Percentiles rank a stretch among this genome's conserved stretches.
Evolutionary conservation across 1,140 invertebrate genomes (phyloP).

Genomic region (Schlechtendalia chinensis): DNA sequence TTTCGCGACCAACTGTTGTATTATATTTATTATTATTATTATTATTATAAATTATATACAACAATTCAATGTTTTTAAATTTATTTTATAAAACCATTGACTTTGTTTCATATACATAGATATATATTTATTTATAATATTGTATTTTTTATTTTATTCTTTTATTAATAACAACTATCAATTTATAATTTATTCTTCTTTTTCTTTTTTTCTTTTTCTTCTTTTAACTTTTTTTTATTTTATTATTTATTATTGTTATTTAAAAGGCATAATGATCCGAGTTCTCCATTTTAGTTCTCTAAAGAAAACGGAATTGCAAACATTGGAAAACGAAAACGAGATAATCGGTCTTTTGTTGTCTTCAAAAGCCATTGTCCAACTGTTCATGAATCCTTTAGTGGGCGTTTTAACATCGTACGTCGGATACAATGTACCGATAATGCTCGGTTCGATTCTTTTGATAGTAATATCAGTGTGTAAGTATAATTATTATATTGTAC

Average conservation of each 20-base stretch:
- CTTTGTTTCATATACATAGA: too few relatives aligned
- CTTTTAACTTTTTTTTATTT: too few relatives aligned
- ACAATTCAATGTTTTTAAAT: too few relatives aligned
- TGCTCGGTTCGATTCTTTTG: slow-evolving; percentile 77
- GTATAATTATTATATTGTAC: slow-evolving; percentile 57
- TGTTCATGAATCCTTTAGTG: slow-evolving; percentile 78
- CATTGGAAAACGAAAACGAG: slow-evolving; percentile 58
- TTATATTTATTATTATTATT: background rate
- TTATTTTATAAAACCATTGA: too few relatives aligned
- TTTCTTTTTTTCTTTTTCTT: too few relatives aligned
- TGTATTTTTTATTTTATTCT: too few relatives aligned
- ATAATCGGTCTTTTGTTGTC: slow-evolving; percentile 78
- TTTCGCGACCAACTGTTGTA: background rate
- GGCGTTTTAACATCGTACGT: slow-evolving; percentile 67
- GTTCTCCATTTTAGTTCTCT: slow-evolving; percentile 18
- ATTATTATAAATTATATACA: too few relatives aligned
- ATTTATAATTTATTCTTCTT: too few relatives aligned
- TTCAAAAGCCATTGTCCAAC: slow-evolving; percentile 83
- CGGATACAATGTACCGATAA: slow-evolving; percentile 79
- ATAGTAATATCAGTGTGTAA: slow-evolving; percentile 77
- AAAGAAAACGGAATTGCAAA: slow-evolving; percentile 48
- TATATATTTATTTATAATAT: too few relatives aligned
- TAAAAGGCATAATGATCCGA: background rate
- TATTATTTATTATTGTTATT: too few relatives aligned
- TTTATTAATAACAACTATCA: too few relatives aligned